phyloP scores from a whole-genome alignment of 2,113 vertebrate species.

The Oplegnathus fasciatus region DNA sequence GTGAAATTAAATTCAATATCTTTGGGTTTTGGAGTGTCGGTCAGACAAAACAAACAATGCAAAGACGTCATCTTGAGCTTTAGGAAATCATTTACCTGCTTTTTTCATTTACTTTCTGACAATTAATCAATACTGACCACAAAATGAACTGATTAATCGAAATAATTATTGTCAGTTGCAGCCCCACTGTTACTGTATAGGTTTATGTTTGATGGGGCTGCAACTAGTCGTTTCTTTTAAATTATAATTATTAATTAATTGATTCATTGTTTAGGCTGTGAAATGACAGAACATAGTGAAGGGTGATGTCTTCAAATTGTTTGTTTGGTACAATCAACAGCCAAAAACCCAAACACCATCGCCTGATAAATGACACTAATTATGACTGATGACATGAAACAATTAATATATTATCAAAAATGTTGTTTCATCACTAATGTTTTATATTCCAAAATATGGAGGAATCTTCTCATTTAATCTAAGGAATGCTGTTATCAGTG shows the following conservation, averaged over 20 bases:
- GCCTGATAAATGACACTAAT: background rate
- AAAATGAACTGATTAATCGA: background rate
- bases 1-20: background rate
- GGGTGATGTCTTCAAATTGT: background rate
- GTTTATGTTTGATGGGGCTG: background rate
- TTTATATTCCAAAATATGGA: background rate
- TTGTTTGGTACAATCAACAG: background rate
- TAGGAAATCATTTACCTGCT: background rate
- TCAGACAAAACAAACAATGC: background rate
- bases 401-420: background rate
- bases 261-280: background rate
- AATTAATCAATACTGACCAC: slow-evolving; percentile 7
- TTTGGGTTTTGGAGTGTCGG: background rate
- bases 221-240: background rate
- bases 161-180: background rate
- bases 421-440: background rate
- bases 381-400: no score
- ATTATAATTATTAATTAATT: no score
- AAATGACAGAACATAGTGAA: background rate
- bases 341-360: background rate
- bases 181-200: no score
- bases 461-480: background rate
- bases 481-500: background rate
- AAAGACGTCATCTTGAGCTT: background rate
- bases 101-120: background rate